Base-by-base conservation (phyloP, 2,888 invertebrate genomes). In the Thera obeliscata region DNA sequence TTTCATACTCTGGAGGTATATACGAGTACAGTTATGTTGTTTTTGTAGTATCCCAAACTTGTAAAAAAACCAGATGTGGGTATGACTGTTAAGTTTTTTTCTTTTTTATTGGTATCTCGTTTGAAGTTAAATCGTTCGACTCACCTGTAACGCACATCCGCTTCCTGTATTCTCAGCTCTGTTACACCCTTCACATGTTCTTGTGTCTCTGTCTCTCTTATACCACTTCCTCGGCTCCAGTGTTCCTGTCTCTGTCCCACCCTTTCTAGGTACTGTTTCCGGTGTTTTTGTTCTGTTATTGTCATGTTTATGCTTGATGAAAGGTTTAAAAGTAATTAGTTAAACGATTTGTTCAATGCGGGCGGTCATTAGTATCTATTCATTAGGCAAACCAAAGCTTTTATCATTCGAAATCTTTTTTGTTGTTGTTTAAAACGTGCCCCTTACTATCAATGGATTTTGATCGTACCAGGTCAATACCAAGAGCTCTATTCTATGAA, bases 131-230 rank as follows among this genome's bases (percentile, higher is more conserved):
- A 81, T 78, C 78, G 83, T 83, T 78, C 58, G 62, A 76, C 79
- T 80, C 87, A 87, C 87, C 88, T 88, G 88, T 85, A 80, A 77
- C 69, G 71, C 79, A 79, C 87, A 89, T 92, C 91, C 93, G 91
- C 78, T 93, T 92, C 91, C 92, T 84, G 87, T 89, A 81, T 85
- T 86, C 82, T 85, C 85, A 79, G 82, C 86, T 79, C 86, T 79
- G 50, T 68, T 80, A 79, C 58, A 66, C 59, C 74, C 79, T 84
- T 80, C 82, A 81, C 75, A 72, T 46, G 59, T 54, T 56, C 49
- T 41, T 55, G 12, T 48, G 78, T 74, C 68, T 76, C 35, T 48
- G 46, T 64, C 64, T 54, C 11, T 35, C 52, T 64, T 56, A 52
- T 79, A 79, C 73, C 77, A 12, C 9, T 84, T 78, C 81, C 81